phyloP scores from a whole-genome alignment of 2,797 vertebrate species.

The Philypnodon macrostomus region DNA sequence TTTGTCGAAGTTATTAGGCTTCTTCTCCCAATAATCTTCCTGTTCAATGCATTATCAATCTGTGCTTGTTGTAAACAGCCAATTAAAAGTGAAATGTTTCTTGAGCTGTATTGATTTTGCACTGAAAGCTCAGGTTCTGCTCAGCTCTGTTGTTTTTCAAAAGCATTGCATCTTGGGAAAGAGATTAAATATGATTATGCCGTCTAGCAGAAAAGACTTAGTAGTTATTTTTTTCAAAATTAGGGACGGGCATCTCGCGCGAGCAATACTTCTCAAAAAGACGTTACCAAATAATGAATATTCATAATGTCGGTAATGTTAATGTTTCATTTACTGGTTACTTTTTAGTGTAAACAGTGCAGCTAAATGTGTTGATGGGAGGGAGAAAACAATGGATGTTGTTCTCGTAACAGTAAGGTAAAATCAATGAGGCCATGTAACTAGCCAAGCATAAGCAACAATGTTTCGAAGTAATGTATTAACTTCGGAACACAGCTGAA shows the following conservation, averaged over 20 bases:
- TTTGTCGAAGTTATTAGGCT: neutral
- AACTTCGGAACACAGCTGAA: neutral
- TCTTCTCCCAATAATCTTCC: conserved; percentile 4
- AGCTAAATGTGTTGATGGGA: neutral
- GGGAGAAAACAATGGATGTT: neutral
- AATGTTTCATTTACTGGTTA: neutral
- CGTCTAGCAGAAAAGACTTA: conserved; percentile 8
- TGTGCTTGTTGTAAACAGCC: conserved; percentile 15
- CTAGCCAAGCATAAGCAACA: too few relatives aligned
- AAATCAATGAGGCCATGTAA: too few relatives aligned
- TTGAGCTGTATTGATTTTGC: conserved; percentile 12
- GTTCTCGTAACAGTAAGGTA: neutral
- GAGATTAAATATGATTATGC: conserved; percentile 16
- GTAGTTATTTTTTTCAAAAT: conserved; percentile 4
- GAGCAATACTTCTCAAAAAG: conserved; percentile 7
- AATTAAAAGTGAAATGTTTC: conserved; percentile 17
- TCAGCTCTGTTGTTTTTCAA: conserved; percentile 15
- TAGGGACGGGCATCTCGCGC: conserved; percentile 3
- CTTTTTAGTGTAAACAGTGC: neutral
- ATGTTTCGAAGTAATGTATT: too few relatives aligned
- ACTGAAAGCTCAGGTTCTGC: conserved; percentile 11
- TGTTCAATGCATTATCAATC: conserved; percentile 12
- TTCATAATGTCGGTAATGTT: neutral
- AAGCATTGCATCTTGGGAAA: conserved; percentile 15
- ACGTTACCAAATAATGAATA: conserved; percentile 3